phyloP scores from a whole-genome alignment of 2,113 vertebrate species.

The Stictonetta naevosa region DNA sequence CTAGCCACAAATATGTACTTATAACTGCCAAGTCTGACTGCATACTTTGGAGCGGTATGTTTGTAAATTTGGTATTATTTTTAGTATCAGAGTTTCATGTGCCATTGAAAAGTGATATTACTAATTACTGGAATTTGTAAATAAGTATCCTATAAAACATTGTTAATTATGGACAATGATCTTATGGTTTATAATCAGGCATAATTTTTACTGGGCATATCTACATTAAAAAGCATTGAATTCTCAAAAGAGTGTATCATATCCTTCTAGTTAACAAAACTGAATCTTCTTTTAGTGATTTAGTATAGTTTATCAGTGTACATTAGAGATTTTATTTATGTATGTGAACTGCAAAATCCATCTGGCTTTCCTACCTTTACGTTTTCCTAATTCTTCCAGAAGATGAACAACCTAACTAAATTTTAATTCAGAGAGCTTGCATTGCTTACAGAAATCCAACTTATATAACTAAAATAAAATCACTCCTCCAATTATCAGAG shows the following conservation, averaged over 20 bases:
- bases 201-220: not conserved
- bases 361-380: not conserved
- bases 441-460: not conserved
- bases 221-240: not conserved
- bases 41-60: not conserved
- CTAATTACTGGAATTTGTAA: not conserved
- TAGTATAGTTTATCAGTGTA: not conserved
- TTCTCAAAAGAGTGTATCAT: not conserved
- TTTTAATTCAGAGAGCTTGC: not conserved
- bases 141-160: not conserved
- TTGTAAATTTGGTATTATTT: not conserved
- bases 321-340: not conserved
- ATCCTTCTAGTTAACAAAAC: not conserved
- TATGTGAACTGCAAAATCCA: not conserved
- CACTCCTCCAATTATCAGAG: not conserved
- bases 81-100: not conserved
- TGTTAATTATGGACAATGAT: not conserved
- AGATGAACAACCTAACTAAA: not conserved
- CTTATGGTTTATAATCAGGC: not conserved
- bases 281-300: not conserved
- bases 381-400: not conserved
- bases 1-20: conserved; percentile 13
- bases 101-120: not conserved
- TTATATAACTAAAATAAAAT: not conserved
- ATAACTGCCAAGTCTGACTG: not conserved